These are phyloP conservation scores for Campylomormyrus tamandua DNA, from an alignment of 2,113 vertebrate genomes.

Conservation along the genomic window DNA sequence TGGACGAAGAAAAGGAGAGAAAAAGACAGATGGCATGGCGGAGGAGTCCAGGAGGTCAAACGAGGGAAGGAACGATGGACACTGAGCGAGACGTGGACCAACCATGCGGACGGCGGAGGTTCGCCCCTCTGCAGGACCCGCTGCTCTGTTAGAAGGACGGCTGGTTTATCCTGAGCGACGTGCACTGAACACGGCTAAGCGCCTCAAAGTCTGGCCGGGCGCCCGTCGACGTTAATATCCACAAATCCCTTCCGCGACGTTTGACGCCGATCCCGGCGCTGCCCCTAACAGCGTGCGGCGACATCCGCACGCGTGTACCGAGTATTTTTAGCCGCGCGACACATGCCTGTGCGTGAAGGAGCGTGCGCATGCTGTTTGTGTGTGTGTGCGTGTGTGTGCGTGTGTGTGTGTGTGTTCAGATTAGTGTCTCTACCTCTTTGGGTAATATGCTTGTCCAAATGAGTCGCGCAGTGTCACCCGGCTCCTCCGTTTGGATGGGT, in stretches of 20 bases:
- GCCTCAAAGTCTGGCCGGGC: neutral
- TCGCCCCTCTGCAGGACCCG: neutral
- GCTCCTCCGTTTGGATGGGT: constrained; percentile 38
- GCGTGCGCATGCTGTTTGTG: constrained; percentile 32
- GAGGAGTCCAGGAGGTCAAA: neutral
- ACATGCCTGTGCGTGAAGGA: constrained; percentile 49
- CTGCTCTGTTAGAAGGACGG: neutral
- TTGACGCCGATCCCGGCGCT: neutral
- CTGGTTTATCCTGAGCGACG: neutral
- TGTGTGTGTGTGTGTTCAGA: constrained; percentile 43
- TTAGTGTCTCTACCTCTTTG: constrained; percentile 53
- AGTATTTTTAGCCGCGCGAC: constrained; percentile 56
- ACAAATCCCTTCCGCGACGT: neutral
- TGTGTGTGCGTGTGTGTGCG: constrained; percentile 46
- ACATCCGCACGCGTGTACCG: constrained; percentile 25
- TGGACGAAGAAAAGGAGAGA: neutral
- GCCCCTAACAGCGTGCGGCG: constrained; percentile 7
- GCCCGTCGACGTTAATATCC: neutral
- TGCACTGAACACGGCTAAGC: neutral
- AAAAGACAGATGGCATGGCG: too few species aligned
- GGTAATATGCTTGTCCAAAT: constrained; percentile 56
- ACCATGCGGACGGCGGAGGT: neutral
- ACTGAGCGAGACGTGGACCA: neutral
- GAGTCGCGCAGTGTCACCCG: constrained; percentile 40
- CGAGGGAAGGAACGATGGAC: neutral